Evolutionary conservation across 2,113 vertebrate species (phyloP), one percentile per base, ranked within the genome.

Genomic region (Leptobrachium ailaonicum): DNA sequence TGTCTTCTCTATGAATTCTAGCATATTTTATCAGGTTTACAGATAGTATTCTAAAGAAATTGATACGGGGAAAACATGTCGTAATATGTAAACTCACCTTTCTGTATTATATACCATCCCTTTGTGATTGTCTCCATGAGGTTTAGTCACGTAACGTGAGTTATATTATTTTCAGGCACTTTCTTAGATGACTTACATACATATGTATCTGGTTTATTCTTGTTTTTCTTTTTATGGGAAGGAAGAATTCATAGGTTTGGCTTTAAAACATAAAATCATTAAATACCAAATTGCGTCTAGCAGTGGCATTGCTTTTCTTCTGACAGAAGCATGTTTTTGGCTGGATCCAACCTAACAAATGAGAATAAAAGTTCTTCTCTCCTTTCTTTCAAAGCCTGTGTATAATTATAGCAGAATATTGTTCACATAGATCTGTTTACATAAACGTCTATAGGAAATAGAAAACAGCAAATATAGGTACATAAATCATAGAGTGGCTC

Each of bases 381-480:
- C 10, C 10, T 11, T 13, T n/a, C 32, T 40, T 70, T 56, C 9
- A 60, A 71, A 32, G 44, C 45, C 75, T 40, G 63, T 56, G 13
- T 76, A 41, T 53, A 41, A 43, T 63, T 41, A 41, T 10, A 47
- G 20, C 13, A 45, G 56, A 60, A 41, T 44, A 14, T 58, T 47
- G 53, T 67, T 77, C 75, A 56, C 8, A 6, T 12, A 63, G 44
- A 76, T 76, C 12, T 13, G 40, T 54, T 76, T 76, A 50, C 63
- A 53, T 32, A 67, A 64, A 32, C 13, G 53, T 70, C 58, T 77
- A 70, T 60, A 62, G 76, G 60, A 62, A 45, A 62, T 53, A 62
- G 56, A 62, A 66, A 77, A 77, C 54, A 78, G 56, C 42, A 78
- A 14, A 71, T 63, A 71, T 50, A 78, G 56, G 56, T 71, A 63